phyloP scores from a whole-genome alignment of 2,797 vertebrate species.

The Sebastes kiyomatsui region DNA sequence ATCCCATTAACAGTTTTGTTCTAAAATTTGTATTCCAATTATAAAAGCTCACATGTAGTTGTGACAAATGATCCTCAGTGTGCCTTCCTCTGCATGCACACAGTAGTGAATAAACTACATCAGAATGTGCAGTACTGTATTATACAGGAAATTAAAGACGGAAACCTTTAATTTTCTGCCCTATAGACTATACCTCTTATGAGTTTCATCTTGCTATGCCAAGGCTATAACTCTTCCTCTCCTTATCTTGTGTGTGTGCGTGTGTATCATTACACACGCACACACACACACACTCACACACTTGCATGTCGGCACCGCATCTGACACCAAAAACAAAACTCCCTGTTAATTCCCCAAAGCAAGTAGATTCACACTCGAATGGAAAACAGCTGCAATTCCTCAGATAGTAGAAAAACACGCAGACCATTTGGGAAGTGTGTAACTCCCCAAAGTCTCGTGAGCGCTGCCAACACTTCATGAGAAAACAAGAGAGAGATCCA shows the following conservation, averaged over 20 bases:
- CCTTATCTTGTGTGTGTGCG: neutral
- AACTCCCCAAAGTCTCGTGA: slow-evolving; percentile 27
- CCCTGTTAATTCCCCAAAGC: slow-evolving; percentile 24
- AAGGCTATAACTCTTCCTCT: neutral
- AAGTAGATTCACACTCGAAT: slow-evolving; percentile 22
- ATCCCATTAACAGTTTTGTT: slow-evolving; percentile 17
- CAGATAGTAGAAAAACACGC: neutral
- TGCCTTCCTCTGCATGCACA: neutral
- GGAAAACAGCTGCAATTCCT: slow-evolving; percentile 35
- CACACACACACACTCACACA: neutral
- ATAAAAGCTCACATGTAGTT: neutral
- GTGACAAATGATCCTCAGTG: neutral
- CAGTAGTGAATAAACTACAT: neutral
- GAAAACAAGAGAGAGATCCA: slow-evolving; percentile 8
- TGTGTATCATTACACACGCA: neutral
- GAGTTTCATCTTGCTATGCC: neutral
- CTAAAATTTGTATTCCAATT: slow-evolving; percentile 2
- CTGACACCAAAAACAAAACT: slow-evolving; percentile 10
- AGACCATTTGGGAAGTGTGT: slow-evolving; percentile 21
- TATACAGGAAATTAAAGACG: neutral
- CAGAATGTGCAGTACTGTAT: neutral
- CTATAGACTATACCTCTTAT: neutral
- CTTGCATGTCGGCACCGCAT: neutral
- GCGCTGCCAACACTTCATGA: slow-evolving; percentile 6
- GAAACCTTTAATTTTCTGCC: neutral